A percentile compares a stretch with the other conserved stretches of the same genome.
These are phyloP conservation scores for Pherbina coryleti DNA, from an alignment of 2,888 invertebrate genomes.

Conservation along the genomic window DNA sequence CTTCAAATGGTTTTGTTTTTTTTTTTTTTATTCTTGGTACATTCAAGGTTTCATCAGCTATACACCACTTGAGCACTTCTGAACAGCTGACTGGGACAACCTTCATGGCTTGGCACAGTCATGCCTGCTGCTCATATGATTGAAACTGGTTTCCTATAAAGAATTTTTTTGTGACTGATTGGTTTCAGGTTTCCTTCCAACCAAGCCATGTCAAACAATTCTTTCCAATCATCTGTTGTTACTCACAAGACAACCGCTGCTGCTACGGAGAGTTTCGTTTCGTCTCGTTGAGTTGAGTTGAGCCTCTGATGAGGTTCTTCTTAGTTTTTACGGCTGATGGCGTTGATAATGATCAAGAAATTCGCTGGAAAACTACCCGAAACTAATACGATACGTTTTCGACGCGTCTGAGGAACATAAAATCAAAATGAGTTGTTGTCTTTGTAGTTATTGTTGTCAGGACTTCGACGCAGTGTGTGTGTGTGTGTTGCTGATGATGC, in stretches of 20 bases:
- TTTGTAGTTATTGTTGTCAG: neutral
- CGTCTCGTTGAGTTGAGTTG: neutral
- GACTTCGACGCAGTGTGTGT: no score
- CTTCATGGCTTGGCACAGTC: no score
- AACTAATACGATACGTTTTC: conserved; percentile 37
- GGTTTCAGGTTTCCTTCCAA: neutral
- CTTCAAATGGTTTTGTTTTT: no score
- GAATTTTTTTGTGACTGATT: neutral
- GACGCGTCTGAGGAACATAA: conserved; percentile 49
- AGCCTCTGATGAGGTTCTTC: neutral
- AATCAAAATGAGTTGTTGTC: conserved; percentile 2
- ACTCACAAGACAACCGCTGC: neutral
- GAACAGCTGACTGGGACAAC: no score
- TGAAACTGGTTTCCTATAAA: no score
- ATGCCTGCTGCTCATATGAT: no score
- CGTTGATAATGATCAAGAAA: conserved; percentile 34
- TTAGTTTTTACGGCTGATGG: conserved; percentile 6
- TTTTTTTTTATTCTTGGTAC: no score
- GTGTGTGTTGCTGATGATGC: neutral
- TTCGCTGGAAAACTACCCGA: conserved; percentile 40
- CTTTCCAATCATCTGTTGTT: conserved; percentile 9
- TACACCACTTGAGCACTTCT: no score
- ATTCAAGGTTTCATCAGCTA: no score
- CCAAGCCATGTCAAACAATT: neutral
- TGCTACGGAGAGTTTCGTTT: neutral